Evolutionary conservation across 2,888 invertebrate species (phyloP), one percentile per base, ranked within the genome.

Genomic region (Tanypteryx hageni): DNA sequence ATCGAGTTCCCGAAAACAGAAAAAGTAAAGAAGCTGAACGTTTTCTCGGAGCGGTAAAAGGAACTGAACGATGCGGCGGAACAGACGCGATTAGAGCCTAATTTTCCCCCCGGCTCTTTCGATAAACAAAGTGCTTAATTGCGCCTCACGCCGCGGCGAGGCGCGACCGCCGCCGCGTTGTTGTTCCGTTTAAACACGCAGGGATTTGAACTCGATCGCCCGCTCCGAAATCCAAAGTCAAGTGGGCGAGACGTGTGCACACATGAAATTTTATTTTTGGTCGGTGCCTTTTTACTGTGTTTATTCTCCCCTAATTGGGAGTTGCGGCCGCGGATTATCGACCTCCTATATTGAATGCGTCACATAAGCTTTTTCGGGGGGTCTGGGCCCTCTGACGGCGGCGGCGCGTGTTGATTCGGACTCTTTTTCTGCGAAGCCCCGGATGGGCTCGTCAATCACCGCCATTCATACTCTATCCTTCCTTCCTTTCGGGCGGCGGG

Each of bases 401-500:
- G 59, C 13, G 22, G n/a, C 85, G 8, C 86, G 2, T 14, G 18
- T 57, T 18, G 18, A 2, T 31, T 31, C 61, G 59, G 44, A 16
- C 44, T 44, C 83, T 56, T 57, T 57, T 57, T n/a, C 44, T 83
- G 27, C n/a, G 8, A 44, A 7, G n/a, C 68, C 18, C 76, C 5
- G 76, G 76, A 76, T 76, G 22, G 61, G 76, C 22, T 76, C 76
- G 76, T 83, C 83, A 44, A 44, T 83, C 83, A 44, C 18, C 44
- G 10, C 56, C 83, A 16, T 16, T 83, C 27, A 82, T 44, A 9
- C 82, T 10, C 9, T 16, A 22, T 18, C 61, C 31, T 82, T 61
- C 86, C 31, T 86, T 61, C 85, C 9, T 82, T 14, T 31, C 22
- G 10, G 85, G 14, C 61, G 59, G 16, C 31, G 16, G 44, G 44